These are phyloP conservation scores for Columba janthina DNA, from an alignment of 2,113 vertebrate genomes.

Conservation along the genomic window DNA sequence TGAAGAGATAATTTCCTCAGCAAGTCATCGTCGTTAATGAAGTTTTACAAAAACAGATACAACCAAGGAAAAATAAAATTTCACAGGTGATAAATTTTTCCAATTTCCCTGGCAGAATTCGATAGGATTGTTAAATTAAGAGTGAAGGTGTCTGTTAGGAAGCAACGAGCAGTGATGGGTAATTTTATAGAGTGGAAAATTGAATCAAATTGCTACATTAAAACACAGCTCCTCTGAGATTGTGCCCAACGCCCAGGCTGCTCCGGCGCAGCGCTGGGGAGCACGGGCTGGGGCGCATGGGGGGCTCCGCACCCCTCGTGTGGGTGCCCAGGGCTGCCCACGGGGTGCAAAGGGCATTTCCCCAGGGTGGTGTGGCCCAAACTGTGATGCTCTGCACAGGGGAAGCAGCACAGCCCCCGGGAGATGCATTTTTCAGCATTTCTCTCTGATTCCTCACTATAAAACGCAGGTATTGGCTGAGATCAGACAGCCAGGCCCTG, in stretches of 20 bases:
- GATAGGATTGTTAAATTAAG: slow-evolving; percentile 94
- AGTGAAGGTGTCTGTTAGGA: slow-evolving; percentile 90
- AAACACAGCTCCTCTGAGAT: slow-evolving; percentile 84
- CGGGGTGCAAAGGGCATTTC: background rate
- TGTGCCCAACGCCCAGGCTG: slow-evolving; percentile 67
- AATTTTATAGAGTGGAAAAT: slow-evolving; percentile 98
- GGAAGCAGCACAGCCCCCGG: background rate
- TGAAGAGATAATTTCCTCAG: slow-evolving; percentile 84
- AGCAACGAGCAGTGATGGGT: slow-evolving; percentile 88
- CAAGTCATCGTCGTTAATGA: slow-evolving; percentile 90
- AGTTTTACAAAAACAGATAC: slow-evolving; percentile 90
- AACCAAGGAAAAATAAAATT: slow-evolving; percentile 93
- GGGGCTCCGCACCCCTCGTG: background rate
- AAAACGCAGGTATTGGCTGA: background rate
- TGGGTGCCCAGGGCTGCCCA: background rate
- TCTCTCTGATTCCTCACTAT: background rate
- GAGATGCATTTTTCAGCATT: background rate
- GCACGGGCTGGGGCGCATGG: background rate
- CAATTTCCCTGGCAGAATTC: slow-evolving; percentile 90
- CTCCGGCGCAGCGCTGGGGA: slow-evolving; percentile 52
- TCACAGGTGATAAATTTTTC: slow-evolving; percentile 98
- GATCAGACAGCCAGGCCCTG: background rate
- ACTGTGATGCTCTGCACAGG: background rate
- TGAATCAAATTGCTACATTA: slow-evolving; percentile 96
- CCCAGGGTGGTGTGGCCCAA: rapidly evolving